Base-by-base conservation (phyloP, 2,888 invertebrate species). In the Biston betularia region DNA sequence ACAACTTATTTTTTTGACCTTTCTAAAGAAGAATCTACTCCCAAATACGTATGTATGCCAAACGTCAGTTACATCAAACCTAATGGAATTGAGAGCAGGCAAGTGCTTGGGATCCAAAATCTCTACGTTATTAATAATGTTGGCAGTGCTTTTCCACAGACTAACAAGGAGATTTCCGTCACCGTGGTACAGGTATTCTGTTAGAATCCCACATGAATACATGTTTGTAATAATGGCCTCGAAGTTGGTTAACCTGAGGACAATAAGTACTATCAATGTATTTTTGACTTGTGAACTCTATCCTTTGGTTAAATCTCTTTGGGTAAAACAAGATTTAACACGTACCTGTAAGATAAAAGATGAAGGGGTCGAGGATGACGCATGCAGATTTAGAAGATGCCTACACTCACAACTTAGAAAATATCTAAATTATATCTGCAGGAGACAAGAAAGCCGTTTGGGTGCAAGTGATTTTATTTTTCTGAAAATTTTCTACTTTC, bases 201-300 rank as follows among this genome's bases (percentile, higher is more conserved):
- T 83, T 34, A 91, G 81, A 33, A 81, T 63, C 24, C 88, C 88
- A 71, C 79, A 76, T 33, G 80, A 79, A 50, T 82, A 78, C 86
- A 91, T 87, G 78, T 90, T 90, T 57, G 75, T 78, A 70, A 91
- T 66, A 50, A 82, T 79, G 7, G 78, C 68, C 73, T 89, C 85
- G 68, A 91, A 81, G 82, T 90, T 91, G 69, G 69, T 69, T 72
- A 90, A 73, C 85, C 90, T 91, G 89, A 74, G 84, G 79, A 89
- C 71, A 75, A 82, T 75, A 72, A 71, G 6, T 8, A 9, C 38
- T 0, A 38, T 38, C 9, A 8, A 38, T 38, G 9, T 0, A 6
- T 8, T 38, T 38, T 6, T 24, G 24, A 24, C 24, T 24, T 2
- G 24, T 24, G 24, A 24, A 24, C 24, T 24, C 24, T 24, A 3